phyloP scores from a whole-genome alignment of 2,888 invertebrate species.

The Parasteatoda lunata region DNA sequence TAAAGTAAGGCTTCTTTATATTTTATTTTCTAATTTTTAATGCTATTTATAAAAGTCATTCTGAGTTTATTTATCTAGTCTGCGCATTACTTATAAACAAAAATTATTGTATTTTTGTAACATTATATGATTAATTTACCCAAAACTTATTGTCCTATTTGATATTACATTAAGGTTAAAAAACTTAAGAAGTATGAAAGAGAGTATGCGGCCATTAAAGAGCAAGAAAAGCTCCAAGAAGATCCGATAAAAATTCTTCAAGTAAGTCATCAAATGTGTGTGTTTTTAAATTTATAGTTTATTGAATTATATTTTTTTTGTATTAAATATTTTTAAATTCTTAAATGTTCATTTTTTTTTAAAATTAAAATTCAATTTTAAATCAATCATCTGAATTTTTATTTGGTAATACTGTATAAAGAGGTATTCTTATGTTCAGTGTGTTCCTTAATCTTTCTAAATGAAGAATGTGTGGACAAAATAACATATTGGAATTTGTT shows the following conservation, averaged over 20 bases:
- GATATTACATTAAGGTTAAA: slow-evolving; percentile 74
- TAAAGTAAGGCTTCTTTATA: slow-evolving; percentile 79
- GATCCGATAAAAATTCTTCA: slow-evolving; percentile 77
- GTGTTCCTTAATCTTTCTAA: no score
- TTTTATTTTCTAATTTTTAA: background rate
- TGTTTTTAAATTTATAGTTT: no score
- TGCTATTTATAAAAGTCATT: background rate
- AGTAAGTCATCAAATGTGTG: slow-evolving; percentile 71
- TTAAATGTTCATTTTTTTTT: no score
- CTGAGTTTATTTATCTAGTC: background rate
- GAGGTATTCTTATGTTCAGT: no score
- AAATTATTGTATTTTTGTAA: background rate
- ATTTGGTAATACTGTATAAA: no score
- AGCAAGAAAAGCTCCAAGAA: slow-evolving; percentile 74
- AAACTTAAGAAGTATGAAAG: slow-evolving; percentile 95
- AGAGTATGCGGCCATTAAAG: slow-evolving; percentile 88
- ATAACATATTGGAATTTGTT: no score
- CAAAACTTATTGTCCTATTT: background rate
- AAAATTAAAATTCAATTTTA: no score
- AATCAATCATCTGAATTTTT: no score
- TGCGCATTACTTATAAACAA: background rate
- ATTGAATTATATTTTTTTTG: no score
- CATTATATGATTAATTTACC: background rate
- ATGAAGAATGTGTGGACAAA: no score
- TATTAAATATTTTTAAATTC: no score